Conservation (phyloP, 2,797 vertebrate species). For the Microctenopoma steveboyesi region DNA sequence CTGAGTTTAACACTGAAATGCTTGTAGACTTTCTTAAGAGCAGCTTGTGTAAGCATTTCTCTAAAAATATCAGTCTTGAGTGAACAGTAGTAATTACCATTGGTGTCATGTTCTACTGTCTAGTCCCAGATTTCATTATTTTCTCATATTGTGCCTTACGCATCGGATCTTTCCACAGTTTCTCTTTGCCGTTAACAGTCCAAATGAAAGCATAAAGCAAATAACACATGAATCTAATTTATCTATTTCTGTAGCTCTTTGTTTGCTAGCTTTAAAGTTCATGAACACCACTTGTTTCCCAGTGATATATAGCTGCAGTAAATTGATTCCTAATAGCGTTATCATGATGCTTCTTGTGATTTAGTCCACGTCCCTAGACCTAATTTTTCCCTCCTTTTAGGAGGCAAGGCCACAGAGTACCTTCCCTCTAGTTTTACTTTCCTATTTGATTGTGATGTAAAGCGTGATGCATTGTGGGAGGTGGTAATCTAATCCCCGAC, state of each 20-base stretch:
- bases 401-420: conserved; percentile 21
- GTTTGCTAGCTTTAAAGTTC: conserved; percentile 10
- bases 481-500: conserved; percentile 78
- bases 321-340: conserved; percentile 31
- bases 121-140: conserved; percentile 50
- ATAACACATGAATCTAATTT: conserved; percentile 5
- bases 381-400: conserved; percentile 54
- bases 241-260: conserved; percentile 18
- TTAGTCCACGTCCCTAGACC: conserved; percentile 38
- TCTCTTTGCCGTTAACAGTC: conserved; percentile 30
- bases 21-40: conserved; percentile 38
- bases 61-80: conserved; percentile 32
- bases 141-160: conserved; percentile 28
- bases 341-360: conserved; percentile 29
- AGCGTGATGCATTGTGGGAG: conserved; percentile 78
- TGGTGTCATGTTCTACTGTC: conserved; percentile 36
- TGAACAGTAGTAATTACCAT: conserved; percentile 50
- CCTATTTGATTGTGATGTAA: conserved; percentile 73
- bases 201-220: conserved; percentile 31
- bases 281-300: conserved; percentile 27
- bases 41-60: conserved; percentile 44
- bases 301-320: not conserved
- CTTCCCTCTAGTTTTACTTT: conserved; percentile 30
- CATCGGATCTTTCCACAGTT: not conserved
- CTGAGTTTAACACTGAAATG: conserved; percentile 32